Evolutionary conservation across 2,797 vertebrate genomes (phyloP).

Genomic region (Channallabes apus): DNA sequence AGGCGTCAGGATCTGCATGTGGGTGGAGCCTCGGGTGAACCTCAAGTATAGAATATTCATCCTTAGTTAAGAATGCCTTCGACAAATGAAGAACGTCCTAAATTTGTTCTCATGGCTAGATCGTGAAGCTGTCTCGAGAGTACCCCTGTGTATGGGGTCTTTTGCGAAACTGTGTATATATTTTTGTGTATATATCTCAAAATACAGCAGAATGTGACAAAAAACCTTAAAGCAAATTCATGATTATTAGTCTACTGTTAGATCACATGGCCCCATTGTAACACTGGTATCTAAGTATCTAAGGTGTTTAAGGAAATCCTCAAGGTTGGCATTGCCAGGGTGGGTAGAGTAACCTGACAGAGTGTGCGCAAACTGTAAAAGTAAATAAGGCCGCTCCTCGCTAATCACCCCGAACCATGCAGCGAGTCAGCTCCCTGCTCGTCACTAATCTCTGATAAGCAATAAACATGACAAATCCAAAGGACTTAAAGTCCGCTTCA

Average conservation of each 20-base stretch:
- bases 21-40: no score
- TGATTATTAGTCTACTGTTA: not conserved
- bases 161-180: no score
- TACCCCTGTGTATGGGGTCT: no score
- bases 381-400: not conserved
- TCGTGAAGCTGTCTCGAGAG: no score
- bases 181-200: not conserved
- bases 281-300: not conserved
- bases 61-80: no score
- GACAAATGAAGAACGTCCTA: no score
- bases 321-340: not conserved
- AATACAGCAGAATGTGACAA: not conserved
- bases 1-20: no score
- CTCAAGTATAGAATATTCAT: no score
- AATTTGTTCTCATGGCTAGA: no score
- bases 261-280: no score
- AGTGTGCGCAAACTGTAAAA: not conserved
- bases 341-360: not conserved
- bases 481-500: not conserved
- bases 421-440: not conserved
- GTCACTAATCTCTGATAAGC: slow-evolving; percentile 13
- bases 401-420: slow-evolving; percentile 10
- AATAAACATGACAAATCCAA: not conserved
- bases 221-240: not conserved
- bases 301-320: not conserved